Conservation (phyloP, 1,140 invertebrate species). For the Colletes gigas region DNA sequence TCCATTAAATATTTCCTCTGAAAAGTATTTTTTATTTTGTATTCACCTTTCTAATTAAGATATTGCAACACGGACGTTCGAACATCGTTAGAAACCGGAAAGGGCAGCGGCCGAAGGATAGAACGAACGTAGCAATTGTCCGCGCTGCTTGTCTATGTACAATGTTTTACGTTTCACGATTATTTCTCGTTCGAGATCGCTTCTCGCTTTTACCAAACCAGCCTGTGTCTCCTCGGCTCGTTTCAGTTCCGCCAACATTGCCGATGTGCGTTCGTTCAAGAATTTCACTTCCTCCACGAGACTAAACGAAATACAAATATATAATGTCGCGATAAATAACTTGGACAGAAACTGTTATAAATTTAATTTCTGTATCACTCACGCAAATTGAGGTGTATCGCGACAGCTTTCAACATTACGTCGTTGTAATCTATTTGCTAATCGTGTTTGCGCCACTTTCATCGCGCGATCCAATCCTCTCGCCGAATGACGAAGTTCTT, state of each 20-base stretch:
- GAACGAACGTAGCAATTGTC: conserved; percentile 83
- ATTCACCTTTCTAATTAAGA: not conserved
- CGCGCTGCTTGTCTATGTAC: conserved; percentile 86
- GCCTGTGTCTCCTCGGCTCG: conserved; percentile 83
- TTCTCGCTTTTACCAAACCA: conserved; percentile 83
- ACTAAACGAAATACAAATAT: conserved; percentile 63
- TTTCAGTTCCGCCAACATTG: conserved; percentile 83
- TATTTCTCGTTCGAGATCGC: conserved; percentile 86
- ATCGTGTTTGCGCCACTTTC: conserved; percentile 89
- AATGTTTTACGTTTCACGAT: conserved; percentile 87
- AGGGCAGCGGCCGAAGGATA: conserved; percentile 86
- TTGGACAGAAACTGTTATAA: too few species aligned
- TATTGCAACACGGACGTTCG: not conserved
- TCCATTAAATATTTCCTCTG: not conserved
- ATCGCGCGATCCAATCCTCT: conserved; percentile 86
- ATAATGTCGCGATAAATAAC: not conserved
- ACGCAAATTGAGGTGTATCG: conserved; percentile 86
- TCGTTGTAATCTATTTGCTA: conserved; percentile 85
- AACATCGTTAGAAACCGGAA: conserved; percentile 78
- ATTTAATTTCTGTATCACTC: conserved; percentile 33
- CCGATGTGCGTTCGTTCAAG: conserved; percentile 85
- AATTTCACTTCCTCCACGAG: conserved; percentile 88
- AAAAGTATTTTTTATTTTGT: not conserved
- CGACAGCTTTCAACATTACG: conserved; percentile 88
- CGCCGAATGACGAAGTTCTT: conserved; percentile 83